Conservation (phyloP, 2,888 invertebrate genomes). For the Drosophila eohydei region DNA sequence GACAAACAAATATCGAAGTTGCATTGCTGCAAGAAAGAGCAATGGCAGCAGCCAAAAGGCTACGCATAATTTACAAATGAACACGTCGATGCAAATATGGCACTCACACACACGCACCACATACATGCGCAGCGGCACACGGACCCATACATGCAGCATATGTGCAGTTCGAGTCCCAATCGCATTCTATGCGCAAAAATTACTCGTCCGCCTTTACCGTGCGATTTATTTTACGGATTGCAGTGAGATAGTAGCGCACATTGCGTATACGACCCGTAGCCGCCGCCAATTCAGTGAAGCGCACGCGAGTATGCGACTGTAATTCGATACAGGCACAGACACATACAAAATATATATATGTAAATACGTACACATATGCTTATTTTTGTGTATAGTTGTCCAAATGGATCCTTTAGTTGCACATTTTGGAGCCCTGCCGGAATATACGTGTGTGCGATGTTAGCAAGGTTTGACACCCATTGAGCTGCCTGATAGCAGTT, state of each 20-base stretch:
- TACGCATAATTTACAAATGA: slow-evolving; percentile 71
- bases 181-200: slow-evolving; percentile 52
- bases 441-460: slow-evolving; percentile 25
- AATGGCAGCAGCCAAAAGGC: slow-evolving; percentile 46
- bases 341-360: slow-evolving; percentile 2
- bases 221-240: slow-evolving; percentile 68
- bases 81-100: slow-evolving; percentile 23
- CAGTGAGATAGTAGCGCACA: slow-evolving; percentile 53
- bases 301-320: slow-evolving; percentile 54
- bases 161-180: slow-evolving; percentile 16
- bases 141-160: neutral
- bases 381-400: slow-evolving; percentile 8
- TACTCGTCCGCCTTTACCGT: slow-evolving; percentile 59
- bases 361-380: neutral
- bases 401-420: slow-evolving; percentile 49
- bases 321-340: slow-evolving; percentile 32
- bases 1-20: slow-evolving; percentile 58
- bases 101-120: slow-evolving; percentile 13
- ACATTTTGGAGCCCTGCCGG: slow-evolving; percentile 26
- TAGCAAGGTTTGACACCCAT: slow-evolving; percentile 58
- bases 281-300: slow-evolving; percentile 60
- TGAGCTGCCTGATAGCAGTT: slow-evolving; percentile 56
- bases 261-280: slow-evolving; percentile 69
- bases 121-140: neutral
- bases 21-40: slow-evolving; percentile 31